Percentiles rank a stretch among this genome's conserved stretches.
Conservation (phyloP, 2,113 vertebrate genomes). For the Nettapus auritus region DNA sequence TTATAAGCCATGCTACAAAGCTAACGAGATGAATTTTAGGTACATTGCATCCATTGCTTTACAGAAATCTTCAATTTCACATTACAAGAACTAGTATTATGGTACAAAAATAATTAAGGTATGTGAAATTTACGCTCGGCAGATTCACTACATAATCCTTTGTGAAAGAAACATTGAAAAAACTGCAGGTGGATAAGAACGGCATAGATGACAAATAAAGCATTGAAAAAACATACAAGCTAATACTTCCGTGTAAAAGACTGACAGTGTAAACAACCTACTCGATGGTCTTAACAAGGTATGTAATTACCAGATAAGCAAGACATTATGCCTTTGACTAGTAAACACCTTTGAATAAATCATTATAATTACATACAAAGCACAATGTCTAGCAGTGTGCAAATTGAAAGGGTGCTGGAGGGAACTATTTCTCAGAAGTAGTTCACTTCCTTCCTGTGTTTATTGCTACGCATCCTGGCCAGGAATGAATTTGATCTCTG, state of each 20-base stretch:
- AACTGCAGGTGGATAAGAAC: neutral
- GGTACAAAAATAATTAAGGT: neutral
- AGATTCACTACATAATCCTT: neutral
- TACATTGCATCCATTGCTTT: neutral
- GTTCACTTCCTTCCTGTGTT: slow-evolving; percentile 54
- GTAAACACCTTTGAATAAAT: slow-evolving; percentile 59
- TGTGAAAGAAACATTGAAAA: neutral
- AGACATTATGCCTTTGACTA: slow-evolving; percentile 8
- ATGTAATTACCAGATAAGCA: slow-evolving; percentile 51
- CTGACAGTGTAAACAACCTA: neutral
- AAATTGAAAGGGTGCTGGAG: slow-evolving; percentile 37
- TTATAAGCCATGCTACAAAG: neutral
- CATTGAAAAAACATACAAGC: neutral
- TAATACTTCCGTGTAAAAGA: neutral
- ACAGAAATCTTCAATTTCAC: neutral
- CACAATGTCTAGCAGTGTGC: slow-evolving; percentile 37
- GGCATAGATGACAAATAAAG: neutral
- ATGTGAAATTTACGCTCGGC: neutral
- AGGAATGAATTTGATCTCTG: slow-evolving; percentile 35
- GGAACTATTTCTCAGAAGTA: slow-evolving; percentile 38
- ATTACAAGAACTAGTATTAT: neutral
- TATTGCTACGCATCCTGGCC: slow-evolving; percentile 26
- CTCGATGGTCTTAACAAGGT: neutral
- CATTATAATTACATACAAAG: slow-evolving; percentile 41
- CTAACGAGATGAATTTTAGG: slow-evolving; percentile 14